Conservation (phyloP, 2,888 invertebrate species). For the Perithous albicinctus region DNA sequence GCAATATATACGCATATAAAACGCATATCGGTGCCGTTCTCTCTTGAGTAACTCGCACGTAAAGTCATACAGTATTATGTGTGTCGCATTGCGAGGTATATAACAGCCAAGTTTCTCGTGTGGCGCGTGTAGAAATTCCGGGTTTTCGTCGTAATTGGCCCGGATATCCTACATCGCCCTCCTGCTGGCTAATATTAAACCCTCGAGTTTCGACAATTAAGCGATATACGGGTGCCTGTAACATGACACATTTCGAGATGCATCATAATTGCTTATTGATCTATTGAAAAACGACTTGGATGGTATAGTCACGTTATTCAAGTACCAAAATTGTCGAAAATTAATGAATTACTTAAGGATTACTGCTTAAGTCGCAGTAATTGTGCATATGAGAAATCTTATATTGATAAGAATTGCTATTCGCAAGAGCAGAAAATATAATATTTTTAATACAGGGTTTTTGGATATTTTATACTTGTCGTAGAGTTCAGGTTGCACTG, state of each 20-base stretch:
- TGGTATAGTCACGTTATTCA: too few relatives aligned
- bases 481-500: too few relatives aligned
- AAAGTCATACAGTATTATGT: constrained; percentile 18
- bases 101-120: constrained; percentile 45
- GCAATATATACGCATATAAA: background rate
- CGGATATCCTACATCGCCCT: constrained; percentile 48
- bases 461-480: too few relatives aligned
- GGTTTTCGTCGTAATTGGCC: constrained; percentile 53
- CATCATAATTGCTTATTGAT: constrained; percentile 4
- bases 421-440: too few relatives aligned
- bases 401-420: too few relatives aligned
- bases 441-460: too few relatives aligned
- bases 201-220: constrained; percentile 45
- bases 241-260: background rate
- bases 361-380: too few relatives aligned
- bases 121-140: constrained; percentile 21
- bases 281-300: too few relatives aligned
- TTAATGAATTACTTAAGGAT: too few relatives aligned
- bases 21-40: constrained; percentile 18
- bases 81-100: constrained; percentile 10
- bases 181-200: constrained; percentile 4
- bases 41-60: constrained; percentile 37
- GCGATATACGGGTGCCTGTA: background rate
- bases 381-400: too few relatives aligned
- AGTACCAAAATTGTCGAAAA: too few relatives aligned